Evolutionary conservation across 2,113 vertebrate genomes (phyloP).

Genomic region (Corythornis cristatus): DNA sequence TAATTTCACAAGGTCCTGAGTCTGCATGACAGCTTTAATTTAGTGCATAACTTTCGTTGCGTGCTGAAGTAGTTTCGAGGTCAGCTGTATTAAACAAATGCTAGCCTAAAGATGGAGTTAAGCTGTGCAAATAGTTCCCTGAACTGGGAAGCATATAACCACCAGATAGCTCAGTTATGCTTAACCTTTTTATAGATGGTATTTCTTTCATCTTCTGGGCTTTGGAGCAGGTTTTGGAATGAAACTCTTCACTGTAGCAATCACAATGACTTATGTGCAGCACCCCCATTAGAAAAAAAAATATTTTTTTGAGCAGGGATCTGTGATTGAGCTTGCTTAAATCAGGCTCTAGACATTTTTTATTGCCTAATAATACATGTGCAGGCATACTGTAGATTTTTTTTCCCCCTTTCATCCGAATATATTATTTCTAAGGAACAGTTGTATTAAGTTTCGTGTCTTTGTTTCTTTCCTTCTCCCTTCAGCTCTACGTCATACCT

Average conservation of each 20-base stretch:
- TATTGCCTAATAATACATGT: not conserved
- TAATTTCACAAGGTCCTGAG: not conserved
- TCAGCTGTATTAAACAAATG: conserved; percentile 14
- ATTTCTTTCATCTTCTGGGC: not conserved
- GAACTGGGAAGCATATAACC: not conserved
- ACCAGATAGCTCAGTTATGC: not conserved
- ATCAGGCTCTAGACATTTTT: not conserved
- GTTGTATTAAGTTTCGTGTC: not conserved
- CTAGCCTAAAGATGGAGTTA: not conserved
- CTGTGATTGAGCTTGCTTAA: not conserved
- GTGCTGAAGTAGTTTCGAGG: not conserved
- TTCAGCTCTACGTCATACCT: not conserved
- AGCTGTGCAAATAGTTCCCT: conserved; percentile 27
- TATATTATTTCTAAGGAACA: not conserved
- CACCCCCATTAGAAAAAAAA: not conserved
- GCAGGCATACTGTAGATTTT: not conserved
- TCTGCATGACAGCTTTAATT: conserved; percentile 5
- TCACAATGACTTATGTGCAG: not conserved
- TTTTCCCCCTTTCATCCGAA: not conserved
- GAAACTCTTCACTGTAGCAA: not conserved
- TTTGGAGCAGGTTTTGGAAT: not conserved
- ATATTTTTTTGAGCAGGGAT: conserved; percentile 19
- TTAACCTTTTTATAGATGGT: conserved; percentile 4
- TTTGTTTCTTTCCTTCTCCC: not conserved
- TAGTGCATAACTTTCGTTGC: not conserved